Base-by-base conservation (phyloP, 2,113 vertebrate species). In the Brienomyrus longianalis region DNA sequence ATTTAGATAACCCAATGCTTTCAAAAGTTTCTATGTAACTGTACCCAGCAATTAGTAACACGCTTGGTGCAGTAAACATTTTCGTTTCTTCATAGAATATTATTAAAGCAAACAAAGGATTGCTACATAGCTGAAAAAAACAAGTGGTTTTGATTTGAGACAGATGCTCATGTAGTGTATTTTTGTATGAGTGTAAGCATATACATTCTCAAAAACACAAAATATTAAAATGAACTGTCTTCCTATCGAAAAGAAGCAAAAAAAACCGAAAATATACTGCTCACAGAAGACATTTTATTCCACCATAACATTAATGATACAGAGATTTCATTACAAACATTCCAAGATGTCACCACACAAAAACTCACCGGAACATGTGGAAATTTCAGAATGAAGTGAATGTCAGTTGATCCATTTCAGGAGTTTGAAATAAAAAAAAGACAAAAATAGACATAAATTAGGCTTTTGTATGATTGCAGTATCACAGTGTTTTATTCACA, bases 281-380 rank as follows among this genome's bases (percentile, higher is more conserved):
- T 77, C 27, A 19, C 31, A 19, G 39, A 17, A 77, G 15, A 77
- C 15, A 19, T 15, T 77, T 77, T 35, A 77, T 77, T 77, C 70
- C 39, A 15, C 47, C 23, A 45, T n/a, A n/a, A 50, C 23, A 10
- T 85, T 85, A 27, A 13, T 50, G 83, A 50, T 51, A 85, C 45
- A 27, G 6, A 85, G 43, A 47, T 50, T 23, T 51, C 21, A 51
- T n/a, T 85, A 10, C 48, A 51, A 17, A 77, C 70, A 77, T 39
- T 39, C 27, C 62, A 74, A 48, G 62, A 83, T 48, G 15, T 27
- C 8, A 47, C 17, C 43, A 62, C 47, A 70, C 21, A 51, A 35
- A 21, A 59, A 92, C 92, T 93, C 90, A 93, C 92, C 92, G 50
- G 52, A 35, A 35, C 66, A 90, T 52, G 51, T 51, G 39, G 87